phyloP scores from a whole-genome alignment of 2,888 invertebrate genomes.

The Cerastis leucographa region DNA sequence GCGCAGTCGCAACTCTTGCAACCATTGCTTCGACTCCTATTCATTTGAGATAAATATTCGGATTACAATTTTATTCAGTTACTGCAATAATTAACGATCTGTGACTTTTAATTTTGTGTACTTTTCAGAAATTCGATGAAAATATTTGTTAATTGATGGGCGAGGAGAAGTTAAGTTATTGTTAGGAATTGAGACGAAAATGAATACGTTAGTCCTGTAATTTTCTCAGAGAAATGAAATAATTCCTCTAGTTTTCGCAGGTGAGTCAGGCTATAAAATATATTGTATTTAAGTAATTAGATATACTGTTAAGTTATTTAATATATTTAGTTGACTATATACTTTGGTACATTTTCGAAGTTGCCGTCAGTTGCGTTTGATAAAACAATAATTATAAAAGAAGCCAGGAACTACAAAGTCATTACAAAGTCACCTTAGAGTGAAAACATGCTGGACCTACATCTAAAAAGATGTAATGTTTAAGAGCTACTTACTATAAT shows the following conservation, averaged over 20 bases:
- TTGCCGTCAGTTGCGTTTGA: not conserved
- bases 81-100: constrained; percentile 25
- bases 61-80: constrained; percentile 16
- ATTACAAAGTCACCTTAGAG: not conserved
- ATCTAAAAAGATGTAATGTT: not conserved
- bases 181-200: not conserved
- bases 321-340: not conserved
- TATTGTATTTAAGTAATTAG: not conserved
- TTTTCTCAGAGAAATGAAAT: not conserved
- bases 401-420: not conserved
- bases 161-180: not conserved
- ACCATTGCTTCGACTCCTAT: constrained; percentile 47
- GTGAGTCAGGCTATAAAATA: not conserved
- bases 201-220: not conserved
- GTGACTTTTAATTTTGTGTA: not conserved
- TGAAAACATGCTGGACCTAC: not conserved
- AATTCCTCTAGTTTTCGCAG: not conserved
- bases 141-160: not conserved
- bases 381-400: not conserved
- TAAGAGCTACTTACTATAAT: not conserved
- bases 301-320: not conserved
- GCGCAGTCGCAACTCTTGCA: constrained; percentile 85
- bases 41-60: constrained; percentile 41
- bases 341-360: not conserved
- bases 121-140: not conserved